Percentiles rank a stretch among this genome's conserved stretches.
These are phyloP conservation scores for Drosophila prostipennis DNA, from an alignment of 2,888 invertebrate genomes.

Conservation along the genomic window DNA sequence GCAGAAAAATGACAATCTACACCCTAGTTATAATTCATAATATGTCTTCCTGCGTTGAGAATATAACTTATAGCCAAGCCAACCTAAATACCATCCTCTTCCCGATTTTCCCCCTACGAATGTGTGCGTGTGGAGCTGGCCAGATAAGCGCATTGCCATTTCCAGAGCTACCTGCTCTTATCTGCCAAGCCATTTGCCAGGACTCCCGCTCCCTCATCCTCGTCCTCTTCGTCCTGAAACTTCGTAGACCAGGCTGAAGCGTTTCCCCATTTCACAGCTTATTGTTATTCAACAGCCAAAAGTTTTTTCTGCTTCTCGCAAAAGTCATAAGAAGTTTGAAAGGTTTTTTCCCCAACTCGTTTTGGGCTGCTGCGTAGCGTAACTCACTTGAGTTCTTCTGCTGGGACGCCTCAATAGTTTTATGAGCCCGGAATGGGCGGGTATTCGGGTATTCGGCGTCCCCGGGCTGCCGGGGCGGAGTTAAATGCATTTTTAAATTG, in stretches of 20 bases:
- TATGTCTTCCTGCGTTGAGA: conserved; percentile 7
- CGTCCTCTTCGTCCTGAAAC: background rate
- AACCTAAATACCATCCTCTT: no score
- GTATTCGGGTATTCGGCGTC: background rate
- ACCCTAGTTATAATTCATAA: conserved; percentile 27
- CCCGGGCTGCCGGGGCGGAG: conserved; percentile 21
- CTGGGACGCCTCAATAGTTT: conserved; percentile 54
- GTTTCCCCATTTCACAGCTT: conserved; percentile 62
- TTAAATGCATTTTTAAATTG: conserved; percentile 73
- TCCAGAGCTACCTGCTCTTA: conserved; percentile 48
- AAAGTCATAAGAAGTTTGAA: conserved; percentile 74
- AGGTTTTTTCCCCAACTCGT: conserved; percentile 62
- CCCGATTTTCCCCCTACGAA: background rate
- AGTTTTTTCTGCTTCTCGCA: conserved; percentile 41
- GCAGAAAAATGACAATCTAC: conserved; percentile 1
- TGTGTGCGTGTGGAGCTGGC: conserved; percentile 19
- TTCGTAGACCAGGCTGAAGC: conserved; percentile 28
- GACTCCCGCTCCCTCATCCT: conserved; percentile 30
- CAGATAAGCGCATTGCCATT: conserved; percentile 51
- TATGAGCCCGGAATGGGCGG: conserved; percentile 48
- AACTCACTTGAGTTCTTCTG: conserved; percentile 27
- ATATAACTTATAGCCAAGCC: conserved; percentile 5
- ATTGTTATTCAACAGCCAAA: conserved; percentile 71
- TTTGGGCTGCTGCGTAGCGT: conserved; percentile 39
- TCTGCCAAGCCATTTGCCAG: conserved; percentile 60